phyloP scores from a whole-genome alignment of 2,888 invertebrate species.

The Melieria crassipennis region DNA sequence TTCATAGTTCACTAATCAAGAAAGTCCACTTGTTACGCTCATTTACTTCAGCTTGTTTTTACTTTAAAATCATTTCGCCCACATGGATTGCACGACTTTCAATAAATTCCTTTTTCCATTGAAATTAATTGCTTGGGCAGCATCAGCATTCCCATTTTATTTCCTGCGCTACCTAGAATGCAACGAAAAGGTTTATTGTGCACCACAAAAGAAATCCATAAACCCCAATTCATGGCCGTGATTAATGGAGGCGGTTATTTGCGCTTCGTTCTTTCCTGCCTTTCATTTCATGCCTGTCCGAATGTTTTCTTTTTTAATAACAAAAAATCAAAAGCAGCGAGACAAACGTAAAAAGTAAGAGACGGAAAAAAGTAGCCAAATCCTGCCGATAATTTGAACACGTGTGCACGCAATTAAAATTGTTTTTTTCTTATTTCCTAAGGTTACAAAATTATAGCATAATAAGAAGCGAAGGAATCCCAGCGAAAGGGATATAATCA shows the following conservation, averaged over 20 bases:
- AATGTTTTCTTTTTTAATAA: background rate
- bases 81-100: too few relatives aligned
- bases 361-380: conserved; percentile 32
- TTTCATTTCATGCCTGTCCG: too few relatives aligned
- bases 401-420: conserved; percentile 58
- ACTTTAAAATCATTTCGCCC: too few relatives aligned
- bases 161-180: background rate
- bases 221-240: conserved; percentile 34
- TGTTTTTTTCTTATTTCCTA: conserved; percentile 21
- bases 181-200: too few relatives aligned
- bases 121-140: too few relatives aligned
- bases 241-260: conserved; percentile 32
- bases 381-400: conserved; percentile 50
- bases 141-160: background rate
- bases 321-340: conserved; percentile 18
- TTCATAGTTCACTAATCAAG: too few relatives aligned
- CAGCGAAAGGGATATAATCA: conserved; percentile 16
- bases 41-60: too few relatives aligned
- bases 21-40: too few relatives aligned
- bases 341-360: conserved; percentile 23
- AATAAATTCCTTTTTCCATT: too few relatives aligned
- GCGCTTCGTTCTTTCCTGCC: too few relatives aligned
- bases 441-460: conserved; percentile 30
- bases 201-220: conserved; percentile 12
- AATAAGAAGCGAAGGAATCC: conserved; percentile 7